A percentile compares a stretch with the other conserved stretches of the same genome.
Conservation (phyloP, 2,888 invertebrate genomes). For the Scrobipalpa atriplicella region DNA sequence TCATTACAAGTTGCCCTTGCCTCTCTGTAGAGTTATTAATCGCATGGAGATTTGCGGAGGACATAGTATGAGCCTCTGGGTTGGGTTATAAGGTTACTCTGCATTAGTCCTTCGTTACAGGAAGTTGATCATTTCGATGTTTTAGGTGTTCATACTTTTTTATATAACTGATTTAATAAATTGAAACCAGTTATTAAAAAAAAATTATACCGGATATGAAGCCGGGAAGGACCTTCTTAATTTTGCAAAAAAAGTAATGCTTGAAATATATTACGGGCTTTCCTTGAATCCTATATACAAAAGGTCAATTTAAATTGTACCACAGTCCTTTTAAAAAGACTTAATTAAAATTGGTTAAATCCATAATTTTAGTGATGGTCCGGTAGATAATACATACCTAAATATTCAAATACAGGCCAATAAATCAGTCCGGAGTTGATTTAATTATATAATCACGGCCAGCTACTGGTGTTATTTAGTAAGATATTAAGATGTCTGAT, state of each 20-base stretch:
- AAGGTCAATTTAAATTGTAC: too few species aligned
- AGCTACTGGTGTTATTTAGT: conserved; percentile 25
- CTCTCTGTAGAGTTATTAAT: conserved; percentile 43
- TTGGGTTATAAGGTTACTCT: conserved; percentile 19
- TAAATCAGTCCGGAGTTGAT: conserved; percentile 10
- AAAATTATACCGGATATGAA: too few species aligned
- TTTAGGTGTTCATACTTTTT: too few species aligned
- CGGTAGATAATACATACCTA: neutral
- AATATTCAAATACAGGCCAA: neutral
- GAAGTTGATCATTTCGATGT: neutral
- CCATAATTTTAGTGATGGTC: neutral
- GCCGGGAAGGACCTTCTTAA: too few species aligned
- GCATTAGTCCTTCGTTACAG: neutral
- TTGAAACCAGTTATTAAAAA: too few species aligned
- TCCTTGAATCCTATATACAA: too few species aligned
- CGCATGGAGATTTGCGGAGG: conserved; percentile 12
- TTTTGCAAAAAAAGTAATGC: too few species aligned
- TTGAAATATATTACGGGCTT: too few species aligned
- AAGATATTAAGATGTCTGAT: neutral
- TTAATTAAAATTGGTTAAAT: neutral
- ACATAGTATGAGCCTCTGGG: conserved; percentile 3
- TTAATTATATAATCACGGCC: conserved; percentile 46
- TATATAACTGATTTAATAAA: too few species aligned
- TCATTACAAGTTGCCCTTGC: conserved; percentile 46
- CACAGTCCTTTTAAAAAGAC: too few species aligned